phyloP scores from a whole-genome alignment of 2,888 invertebrate species.

The Eupithecia insigniata region DNA sequence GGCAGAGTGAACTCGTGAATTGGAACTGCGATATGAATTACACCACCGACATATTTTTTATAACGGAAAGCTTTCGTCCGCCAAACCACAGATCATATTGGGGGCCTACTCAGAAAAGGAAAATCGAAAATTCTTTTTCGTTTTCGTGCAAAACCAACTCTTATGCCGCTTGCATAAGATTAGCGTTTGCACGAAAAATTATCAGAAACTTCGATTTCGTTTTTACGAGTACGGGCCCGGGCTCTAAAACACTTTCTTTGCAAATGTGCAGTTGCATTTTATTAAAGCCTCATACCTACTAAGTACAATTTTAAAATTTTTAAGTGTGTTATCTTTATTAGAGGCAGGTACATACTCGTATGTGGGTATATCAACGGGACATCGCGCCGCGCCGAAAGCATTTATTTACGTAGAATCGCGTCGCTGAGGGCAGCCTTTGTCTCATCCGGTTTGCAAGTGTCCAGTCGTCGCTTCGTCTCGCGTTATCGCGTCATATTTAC shows the following conservation, averaged over 20 bases:
- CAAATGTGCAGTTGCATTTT: background rate
- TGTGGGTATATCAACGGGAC: too few relatives aligned
- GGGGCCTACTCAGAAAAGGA: too few relatives aligned
- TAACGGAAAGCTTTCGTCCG: background rate
- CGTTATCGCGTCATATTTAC: constrained; percentile 14
- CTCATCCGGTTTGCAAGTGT: background rate
- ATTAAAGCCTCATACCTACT: background rate
- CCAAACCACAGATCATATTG: too few relatives aligned
- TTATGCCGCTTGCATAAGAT: too few relatives aligned
- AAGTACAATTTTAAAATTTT: too few relatives aligned
- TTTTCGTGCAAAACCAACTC: too few relatives aligned
- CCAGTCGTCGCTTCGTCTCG: background rate
- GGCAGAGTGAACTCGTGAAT: too few relatives aligned
- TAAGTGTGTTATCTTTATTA: too few relatives aligned
- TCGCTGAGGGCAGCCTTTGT: background rate
- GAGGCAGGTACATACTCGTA: background rate
- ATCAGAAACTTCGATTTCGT: too few relatives aligned
- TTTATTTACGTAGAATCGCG: background rate
- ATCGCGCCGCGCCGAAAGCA: background rate
- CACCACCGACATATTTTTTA: background rate
- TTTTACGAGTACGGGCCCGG: too few relatives aligned
- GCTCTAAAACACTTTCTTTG: background rate
- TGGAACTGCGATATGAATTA: background rate
- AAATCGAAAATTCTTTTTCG: too few relatives aligned
- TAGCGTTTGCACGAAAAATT: too few relatives aligned